phyloP scores from a whole-genome alignment of 2,888 invertebrate species.

The Spisula subtruncata region DNA sequence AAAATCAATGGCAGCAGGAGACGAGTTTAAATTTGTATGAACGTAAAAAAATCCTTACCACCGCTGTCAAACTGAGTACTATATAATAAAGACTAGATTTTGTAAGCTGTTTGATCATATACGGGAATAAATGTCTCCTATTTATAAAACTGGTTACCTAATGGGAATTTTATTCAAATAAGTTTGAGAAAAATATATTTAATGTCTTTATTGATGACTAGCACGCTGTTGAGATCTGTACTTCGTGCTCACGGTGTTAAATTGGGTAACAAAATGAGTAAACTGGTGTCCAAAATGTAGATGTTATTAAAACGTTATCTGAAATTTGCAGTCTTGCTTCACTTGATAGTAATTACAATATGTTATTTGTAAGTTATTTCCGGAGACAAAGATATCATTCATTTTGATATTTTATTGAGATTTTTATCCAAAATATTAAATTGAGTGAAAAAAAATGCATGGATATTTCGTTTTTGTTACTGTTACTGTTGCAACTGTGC shows the following conservation, averaged over 20 bases:
- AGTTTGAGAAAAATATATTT: background rate
- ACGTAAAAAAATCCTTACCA: background rate
- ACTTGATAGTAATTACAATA: background rate
- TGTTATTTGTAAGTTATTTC: background rate
- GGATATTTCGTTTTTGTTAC: background rate
- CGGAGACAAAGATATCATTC: background rate
- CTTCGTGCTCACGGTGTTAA: background rate
- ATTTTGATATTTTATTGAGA: background rate
- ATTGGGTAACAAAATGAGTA: background rate
- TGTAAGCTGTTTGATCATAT: background rate
- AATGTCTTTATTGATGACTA: conserved; percentile 12
- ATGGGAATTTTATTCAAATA: conserved; percentile 22
- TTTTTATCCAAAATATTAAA: background rate
- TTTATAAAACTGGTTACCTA: background rate
- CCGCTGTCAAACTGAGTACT: background rate
- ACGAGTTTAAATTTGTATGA: conserved; percentile 19
- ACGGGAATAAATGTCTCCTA: background rate
- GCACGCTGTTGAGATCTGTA: background rate
- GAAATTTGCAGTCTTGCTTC: background rate
- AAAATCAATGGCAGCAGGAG: background rate
- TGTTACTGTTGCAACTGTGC: background rate
- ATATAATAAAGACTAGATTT: background rate
- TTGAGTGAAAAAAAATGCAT: background rate
- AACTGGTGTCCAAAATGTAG: background rate
- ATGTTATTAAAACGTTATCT: background rate